Percentiles rank a stretch among this genome's conserved stretches.
Conservation (phyloP, 2,797 vertebrate species). For the Brachymystax lenok region DNA sequence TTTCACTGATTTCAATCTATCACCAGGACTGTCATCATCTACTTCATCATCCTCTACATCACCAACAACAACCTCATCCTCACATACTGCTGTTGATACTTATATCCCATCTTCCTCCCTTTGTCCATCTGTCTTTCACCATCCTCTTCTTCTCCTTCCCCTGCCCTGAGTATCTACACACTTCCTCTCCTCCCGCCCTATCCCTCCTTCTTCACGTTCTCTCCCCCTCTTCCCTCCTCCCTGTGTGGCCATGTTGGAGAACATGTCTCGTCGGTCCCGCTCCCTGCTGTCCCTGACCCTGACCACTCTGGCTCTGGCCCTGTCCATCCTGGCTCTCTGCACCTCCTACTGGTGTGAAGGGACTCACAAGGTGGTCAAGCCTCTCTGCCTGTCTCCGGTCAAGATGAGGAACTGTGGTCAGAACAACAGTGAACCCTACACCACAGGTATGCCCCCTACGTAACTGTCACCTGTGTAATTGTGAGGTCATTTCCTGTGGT, state of each 20-base stretch:
- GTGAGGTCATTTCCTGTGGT: background rate
- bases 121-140: background rate
- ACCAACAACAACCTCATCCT: background rate
- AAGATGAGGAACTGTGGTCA: conserved; percentile 85
- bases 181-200: conserved; percentile 5
- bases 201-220: background rate
- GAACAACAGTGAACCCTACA: conserved; percentile 78
- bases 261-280: conserved; percentile 76
- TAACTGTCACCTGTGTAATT: background rate
- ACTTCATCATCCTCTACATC: background rate
- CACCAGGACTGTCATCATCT: conserved; percentile 19
- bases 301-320: conserved; percentile 78
- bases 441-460: conserved; percentile 64
- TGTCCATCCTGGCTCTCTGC: conserved; percentile 83
- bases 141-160: conserved; percentile 7
- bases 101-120: background rate
- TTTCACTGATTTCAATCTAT: conserved; percentile 50
- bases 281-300: conserved; percentile 81
- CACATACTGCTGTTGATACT: background rate
- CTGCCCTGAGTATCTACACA: conserved; percentile 6
- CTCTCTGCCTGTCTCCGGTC: conserved; percentile 83
- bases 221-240: conserved; percentile 8
- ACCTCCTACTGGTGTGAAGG: conserved; percentile 89
- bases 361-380: conserved; percentile 87
- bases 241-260: conserved; percentile 72